These are phyloP conservation scores for Habrosyne pyritoides DNA, from an alignment of 2,888 invertebrate genomes.

Conservation along the genomic window DNA sequence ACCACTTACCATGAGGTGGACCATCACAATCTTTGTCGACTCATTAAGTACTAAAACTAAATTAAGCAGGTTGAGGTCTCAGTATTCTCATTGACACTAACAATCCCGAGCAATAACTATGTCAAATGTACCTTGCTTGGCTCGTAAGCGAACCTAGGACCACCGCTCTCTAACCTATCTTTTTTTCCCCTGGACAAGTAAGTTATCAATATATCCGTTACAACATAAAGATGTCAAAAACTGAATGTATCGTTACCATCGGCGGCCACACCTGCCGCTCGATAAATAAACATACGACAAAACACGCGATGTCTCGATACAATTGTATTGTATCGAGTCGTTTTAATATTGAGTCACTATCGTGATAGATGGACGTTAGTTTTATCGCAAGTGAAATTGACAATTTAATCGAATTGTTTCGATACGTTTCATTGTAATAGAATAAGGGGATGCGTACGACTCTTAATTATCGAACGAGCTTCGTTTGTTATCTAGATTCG, in stretches of 20 bases:
- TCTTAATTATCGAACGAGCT: neutral
- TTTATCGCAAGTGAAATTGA: slow-evolving; percentile 55
- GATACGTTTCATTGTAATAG: slow-evolving; percentile 11
- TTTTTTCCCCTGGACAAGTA: no score
- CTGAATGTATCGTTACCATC: slow-evolving; percentile 13
- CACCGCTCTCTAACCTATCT: no score
- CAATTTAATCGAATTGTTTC: slow-evolving; percentile 38
- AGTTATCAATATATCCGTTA: neutral
- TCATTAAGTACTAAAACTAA: no score
- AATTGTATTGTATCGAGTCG: slow-evolving; percentile 64
- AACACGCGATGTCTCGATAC: slow-evolving; percentile 64
- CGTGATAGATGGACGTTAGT: slow-evolving; percentile 62
- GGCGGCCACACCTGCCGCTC: slow-evolving; percentile 54
- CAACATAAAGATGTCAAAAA: slow-evolving; percentile 22
- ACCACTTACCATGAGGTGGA: no score
- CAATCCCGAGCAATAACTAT: no score
- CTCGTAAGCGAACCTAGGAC: no score
- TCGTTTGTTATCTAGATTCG: neutral
- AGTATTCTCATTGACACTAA: no score
- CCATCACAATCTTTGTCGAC: no score
- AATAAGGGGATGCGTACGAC: slow-evolving; percentile 24
- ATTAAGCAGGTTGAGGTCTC: no score
- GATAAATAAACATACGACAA: slow-evolving; percentile 39
- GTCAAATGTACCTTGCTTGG: no score
- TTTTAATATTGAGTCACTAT: slow-evolving; percentile 54